Evolutionary conservation across 2,888 invertebrate species (phyloP), one percentile per base, ranked within the genome.

Genomic region (Neelides folsomi): DNA sequence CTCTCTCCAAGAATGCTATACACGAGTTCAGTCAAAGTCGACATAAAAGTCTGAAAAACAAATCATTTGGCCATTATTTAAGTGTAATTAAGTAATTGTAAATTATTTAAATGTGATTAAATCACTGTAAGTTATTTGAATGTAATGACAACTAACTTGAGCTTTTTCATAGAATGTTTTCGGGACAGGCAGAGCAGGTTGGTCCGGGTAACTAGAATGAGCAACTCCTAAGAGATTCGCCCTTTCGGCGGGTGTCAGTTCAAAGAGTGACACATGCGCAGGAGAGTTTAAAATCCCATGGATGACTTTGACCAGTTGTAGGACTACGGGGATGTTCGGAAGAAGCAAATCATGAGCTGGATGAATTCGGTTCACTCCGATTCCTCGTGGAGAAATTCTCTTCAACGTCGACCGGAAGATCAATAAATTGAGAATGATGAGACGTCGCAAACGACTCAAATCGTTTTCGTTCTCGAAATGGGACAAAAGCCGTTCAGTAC

Each of bases 1-100:
- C 59, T 51, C 20, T 53, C 55, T n/a, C 64, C 64, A 16, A 64
- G 49, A 27, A 62, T 62, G 6, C 50, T 49, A 48, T 64, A 62
- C 6, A 54, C 19, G 5, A 53, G 10, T 13, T 62, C 62, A 13
- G 52, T 34, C 12, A 61, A 15, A 7, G 38, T 50, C 34, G 53
- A 54, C n/a, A 61, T 34, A 42, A 64, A 64, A 15, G 50, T 34
- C 63, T 63, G 36, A 15, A 49, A 20, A 15, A 3, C 2, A 16
- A 49, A 52, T 20, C 16, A 43, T 12, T 43, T 12, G 13, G n/a
- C n/a, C n/a, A n/a, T n/a, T n/a, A n/a, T n/a, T n/a, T n/a, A n/a
- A n/a, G n/a, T n/a, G n/a, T n/a, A n/a, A n/a, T n/a, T n/a, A n/a
- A n/a, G n/a, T n/a, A n/a, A n/a, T n/a, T n/a, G n/a, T n/a, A n/a